Conservation (phyloP, 2,888 invertebrate genomes). For the Eueremaeus valkanovi region DNA sequence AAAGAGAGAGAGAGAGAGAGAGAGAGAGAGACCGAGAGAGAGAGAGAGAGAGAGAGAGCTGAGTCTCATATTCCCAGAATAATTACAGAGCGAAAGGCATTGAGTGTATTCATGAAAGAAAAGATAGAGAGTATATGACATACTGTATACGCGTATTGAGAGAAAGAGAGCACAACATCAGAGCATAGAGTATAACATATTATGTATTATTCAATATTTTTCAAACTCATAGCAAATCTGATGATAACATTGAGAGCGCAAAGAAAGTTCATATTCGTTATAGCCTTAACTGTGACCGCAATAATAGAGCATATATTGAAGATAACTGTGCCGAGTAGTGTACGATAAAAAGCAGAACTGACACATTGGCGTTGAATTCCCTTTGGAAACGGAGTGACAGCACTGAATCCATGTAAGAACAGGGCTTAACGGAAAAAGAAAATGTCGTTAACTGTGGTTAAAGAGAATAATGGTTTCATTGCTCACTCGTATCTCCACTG, state of each 20-base stretch:
- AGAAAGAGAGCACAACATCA: no score
- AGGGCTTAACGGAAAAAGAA: conserved; percentile 21
- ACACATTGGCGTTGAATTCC: conserved; percentile 24
- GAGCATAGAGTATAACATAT: no score
- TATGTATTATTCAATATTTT: conserved; percentile 19
- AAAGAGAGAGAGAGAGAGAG: no score
- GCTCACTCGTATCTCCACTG: not conserved
- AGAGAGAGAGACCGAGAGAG: no score
- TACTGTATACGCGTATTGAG: no score
- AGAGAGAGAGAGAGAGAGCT: no score
- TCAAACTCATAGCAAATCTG: conserved; percentile 22
- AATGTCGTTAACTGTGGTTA: conserved; percentile 35
- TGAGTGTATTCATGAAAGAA: conserved; percentile 14
- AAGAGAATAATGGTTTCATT: conserved; percentile 25
- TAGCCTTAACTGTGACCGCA: conserved; percentile 29
- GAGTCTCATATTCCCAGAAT: conserved; percentile 27
- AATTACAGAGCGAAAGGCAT: conserved; percentile 16
- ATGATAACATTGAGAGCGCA: not conserved
- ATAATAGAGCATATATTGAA: not conserved
- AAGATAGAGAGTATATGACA: conserved; percentile 14
- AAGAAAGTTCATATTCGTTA: conserved; percentile 5
- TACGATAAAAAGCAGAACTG: conserved; percentile 31
- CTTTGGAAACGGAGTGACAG: not conserved
- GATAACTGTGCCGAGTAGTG: not conserved
- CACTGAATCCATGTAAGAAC: conserved; percentile 26